Base-by-base conservation (phyloP, 2,888 invertebrate species). In the Stratiomys singularior region DNA sequence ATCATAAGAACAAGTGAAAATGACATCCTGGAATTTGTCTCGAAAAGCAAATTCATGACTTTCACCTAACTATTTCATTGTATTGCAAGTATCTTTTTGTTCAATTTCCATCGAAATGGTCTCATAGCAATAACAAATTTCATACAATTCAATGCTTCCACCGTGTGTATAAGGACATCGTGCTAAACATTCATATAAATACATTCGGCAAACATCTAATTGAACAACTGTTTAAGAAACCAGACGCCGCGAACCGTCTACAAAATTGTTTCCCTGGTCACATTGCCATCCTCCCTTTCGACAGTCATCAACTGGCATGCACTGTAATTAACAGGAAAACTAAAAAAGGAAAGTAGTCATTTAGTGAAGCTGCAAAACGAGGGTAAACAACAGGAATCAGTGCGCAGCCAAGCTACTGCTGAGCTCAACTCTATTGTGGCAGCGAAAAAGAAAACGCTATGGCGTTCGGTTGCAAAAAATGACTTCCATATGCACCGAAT, bases 351-450 rank as follows among this genome's bases (percentile, higher is more conserved):
- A 74, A 74, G 74, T 74, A 74, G 58, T 74, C 74, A 74, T 74
- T 74, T 74, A 27, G 60, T 74, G 74, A 74, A 74, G 74, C 74
- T 74, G 74, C 60, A 74, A 74, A 58, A 27, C n/a, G 74, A 74
- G 74, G 74, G 74, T 74, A 74, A 74, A 74, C 74, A 74, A 74
- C 74, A 15, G 46, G 46, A 52, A 69, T 25, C 69, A 46, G 21
- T 21, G 21, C 69, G 46, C n/a, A 15, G 47, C 69, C 69, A 69
- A 25, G 25, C 69, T 69, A 21, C 69, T 69, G 69, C 69, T 66
- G 66, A 27, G 66, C 21, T 30, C 30, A 37, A 37, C n/a, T 28
- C 66, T 47, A 69, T 69, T 69, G 69, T 69, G 74, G 74, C 74
- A 74, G 74, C 74, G 58, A 74, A 74, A 37, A 74, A 69, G 74